phyloP scores from a whole-genome alignment of 2,113 vertebrate species.

The Notiomystis cincta region DNA sequence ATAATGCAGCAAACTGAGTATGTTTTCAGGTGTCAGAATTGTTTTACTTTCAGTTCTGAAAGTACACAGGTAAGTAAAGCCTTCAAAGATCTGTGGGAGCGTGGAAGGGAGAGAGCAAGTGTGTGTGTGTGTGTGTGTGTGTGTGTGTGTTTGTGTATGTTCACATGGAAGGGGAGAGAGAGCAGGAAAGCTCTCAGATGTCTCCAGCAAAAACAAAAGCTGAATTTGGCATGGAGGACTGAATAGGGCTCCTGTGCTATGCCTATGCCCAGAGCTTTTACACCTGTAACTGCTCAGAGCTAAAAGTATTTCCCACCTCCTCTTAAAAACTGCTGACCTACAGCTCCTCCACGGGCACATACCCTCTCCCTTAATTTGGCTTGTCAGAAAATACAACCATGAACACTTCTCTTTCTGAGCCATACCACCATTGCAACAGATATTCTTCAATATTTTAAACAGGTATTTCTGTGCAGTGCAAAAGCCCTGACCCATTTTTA shows the following conservation, averaged over 20 bases:
- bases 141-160: fast-evolving
- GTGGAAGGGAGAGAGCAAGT: not conserved
- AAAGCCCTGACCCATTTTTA: not conserved
- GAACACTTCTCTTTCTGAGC: not conserved
- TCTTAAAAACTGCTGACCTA: not conserved
- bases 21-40: not conserved
- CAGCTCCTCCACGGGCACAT: not conserved
- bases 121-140: too few species aligned
- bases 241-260: not conserved
- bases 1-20: not conserved
- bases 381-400: not conserved
- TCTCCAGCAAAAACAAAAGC: not conserved
- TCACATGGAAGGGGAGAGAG: fast-evolving
- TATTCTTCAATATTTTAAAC: not conserved
- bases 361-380: not conserved
- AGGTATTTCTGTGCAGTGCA: not conserved
- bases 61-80: not conserved
- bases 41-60: not conserved
- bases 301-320: not conserved
- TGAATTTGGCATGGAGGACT: not conserved
- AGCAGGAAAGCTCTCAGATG: fast-evolving
- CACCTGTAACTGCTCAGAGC: not conserved
- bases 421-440: not conserved
- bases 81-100: not conserved
- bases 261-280: not conserved